These are phyloP conservation scores for Sussaba pulchella DNA, from an alignment of 2,888 invertebrate genomes.

Conservation along the genomic window DNA sequence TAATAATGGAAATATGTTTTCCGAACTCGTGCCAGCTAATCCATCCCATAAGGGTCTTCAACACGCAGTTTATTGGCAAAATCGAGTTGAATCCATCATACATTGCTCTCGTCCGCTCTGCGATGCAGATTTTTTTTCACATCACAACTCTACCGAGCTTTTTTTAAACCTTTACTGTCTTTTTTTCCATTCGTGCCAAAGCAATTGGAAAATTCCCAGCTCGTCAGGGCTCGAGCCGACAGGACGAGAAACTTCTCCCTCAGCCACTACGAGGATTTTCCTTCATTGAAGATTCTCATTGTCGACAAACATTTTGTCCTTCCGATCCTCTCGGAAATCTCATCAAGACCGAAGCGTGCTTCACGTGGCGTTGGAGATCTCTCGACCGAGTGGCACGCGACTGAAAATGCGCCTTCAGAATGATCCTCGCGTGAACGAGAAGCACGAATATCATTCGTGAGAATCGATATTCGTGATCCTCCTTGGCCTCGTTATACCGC, in stretches of 20 bases:
- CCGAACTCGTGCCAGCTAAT: not conserved
- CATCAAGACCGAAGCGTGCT: slow-evolving; percentile 41
- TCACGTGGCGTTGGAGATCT: slow-evolving; percentile 30
- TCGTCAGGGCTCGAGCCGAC: slow-evolving; percentile 47
- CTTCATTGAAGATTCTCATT: slow-evolving; percentile 65
- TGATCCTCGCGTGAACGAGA: slow-evolving; percentile 38
- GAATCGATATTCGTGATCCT: slow-evolving; percentile 63
- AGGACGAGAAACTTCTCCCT: slow-evolving; percentile 34
- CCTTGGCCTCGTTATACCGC: slow-evolving; percentile 54
- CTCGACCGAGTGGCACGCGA: slow-evolving; percentile 41
- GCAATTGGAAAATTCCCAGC: slow-evolving; percentile 58
- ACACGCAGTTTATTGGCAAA: not conserved
- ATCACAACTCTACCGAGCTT: slow-evolving; percentile 17
- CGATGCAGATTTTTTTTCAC: slow-evolving; percentile 29
- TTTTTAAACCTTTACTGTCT: not conserved
- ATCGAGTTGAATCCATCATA: not conserved
- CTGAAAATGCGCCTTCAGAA: slow-evolving; percentile 48
- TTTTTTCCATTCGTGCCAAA: slow-evolving; percentile 30
- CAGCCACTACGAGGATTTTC: slow-evolving; percentile 50
- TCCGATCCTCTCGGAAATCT: slow-evolving; percentile 46
- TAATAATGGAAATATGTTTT: not conserved
- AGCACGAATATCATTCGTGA: slow-evolving; percentile 33
- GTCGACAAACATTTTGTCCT: slow-evolving; percentile 63
- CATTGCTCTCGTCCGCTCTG: not conserved
- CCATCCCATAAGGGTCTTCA: too few relatives aligned